Percentiles rank a stretch among this genome's conserved stretches.
Conservation (phyloP, 1,140 invertebrate species). For the Pachyrhynchus sulphureomaculatus region DNA sequence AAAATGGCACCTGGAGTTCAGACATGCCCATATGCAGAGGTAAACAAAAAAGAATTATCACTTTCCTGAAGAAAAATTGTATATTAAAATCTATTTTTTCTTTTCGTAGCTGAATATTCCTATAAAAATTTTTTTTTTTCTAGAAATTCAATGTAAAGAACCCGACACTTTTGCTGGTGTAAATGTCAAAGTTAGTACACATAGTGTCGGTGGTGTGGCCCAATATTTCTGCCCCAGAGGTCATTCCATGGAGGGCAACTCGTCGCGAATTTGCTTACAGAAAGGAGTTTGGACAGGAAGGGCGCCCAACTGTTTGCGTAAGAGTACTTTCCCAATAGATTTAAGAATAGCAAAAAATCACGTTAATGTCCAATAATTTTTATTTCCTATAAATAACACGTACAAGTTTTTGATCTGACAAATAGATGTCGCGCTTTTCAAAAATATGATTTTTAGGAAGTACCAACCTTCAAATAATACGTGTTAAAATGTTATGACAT, state of each 20-base stretch:
- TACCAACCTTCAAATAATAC: too few species aligned
- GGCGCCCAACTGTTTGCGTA: slow-evolving; percentile 79
- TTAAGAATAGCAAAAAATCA: too few species aligned
- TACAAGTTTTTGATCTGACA: too few species aligned
- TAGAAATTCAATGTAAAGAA: slow-evolving; percentile 77
- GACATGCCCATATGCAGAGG: slow-evolving; percentile 74
- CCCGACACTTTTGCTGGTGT: slow-evolving; percentile 65
- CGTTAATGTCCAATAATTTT: too few species aligned
- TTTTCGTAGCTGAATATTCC: too few species aligned
- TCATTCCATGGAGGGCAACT: slow-evolving; percentile 76
- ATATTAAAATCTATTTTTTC: too few species aligned
- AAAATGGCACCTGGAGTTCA: slow-evolving; percentile 86
- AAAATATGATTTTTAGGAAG: too few species aligned
- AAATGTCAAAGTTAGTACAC: slow-evolving; percentile 59
- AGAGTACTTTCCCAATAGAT: neutral
- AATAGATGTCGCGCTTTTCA: too few species aligned
- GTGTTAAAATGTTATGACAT: too few species aligned
- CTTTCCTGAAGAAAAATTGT: neutral
- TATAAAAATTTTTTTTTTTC: slow-evolving; percentile 41
- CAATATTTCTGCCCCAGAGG: slow-evolving; percentile 82
- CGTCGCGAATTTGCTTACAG: slow-evolving; percentile 71
- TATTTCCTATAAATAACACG: too few species aligned
- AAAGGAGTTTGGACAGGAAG: slow-evolving; percentile 82
- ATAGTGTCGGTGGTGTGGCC: slow-evolving; percentile 73
- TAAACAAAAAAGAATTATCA: slow-evolving; percentile 41